Evolutionary conservation across 2,113 vertebrate species (phyloP).

Genomic region (Struthio camelus): DNA sequence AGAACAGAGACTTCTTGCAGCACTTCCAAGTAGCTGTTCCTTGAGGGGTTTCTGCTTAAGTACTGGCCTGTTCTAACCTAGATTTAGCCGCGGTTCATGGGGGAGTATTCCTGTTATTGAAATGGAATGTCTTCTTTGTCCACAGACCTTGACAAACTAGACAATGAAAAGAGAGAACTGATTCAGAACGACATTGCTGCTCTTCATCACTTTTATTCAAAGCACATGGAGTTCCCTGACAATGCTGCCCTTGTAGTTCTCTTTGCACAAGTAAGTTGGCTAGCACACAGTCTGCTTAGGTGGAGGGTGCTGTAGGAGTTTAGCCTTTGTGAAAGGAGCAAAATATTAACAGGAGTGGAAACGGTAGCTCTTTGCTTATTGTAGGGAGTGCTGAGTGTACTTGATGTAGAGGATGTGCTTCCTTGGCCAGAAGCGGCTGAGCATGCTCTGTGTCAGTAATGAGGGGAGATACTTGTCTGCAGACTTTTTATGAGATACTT

Average conservation of each 20-base stretch:
- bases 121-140: slow-evolving; percentile 30
- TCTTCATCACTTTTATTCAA: slow-evolving; percentile 93
- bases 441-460: not conserved
- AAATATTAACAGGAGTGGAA: not conserved
- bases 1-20: not conserved
- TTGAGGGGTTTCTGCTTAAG: not conserved
- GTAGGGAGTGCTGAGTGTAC: not conserved
- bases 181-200: slow-evolving; percentile 87
- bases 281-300: not conserved
- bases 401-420: not conserved
- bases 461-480: not conserved
- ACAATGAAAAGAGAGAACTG: slow-evolving; percentile 89
- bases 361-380: not conserved
- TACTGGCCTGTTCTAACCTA: not conserved
- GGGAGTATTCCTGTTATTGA: not conserved
- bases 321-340: not conserved
- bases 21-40: not conserved
- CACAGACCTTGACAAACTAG: slow-evolving; percentile 90
- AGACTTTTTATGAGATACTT: not conserved
- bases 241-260: slow-evolving; percentile 83
- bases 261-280: slow-evolving; percentile 88
- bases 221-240: slow-evolving; percentile 88
- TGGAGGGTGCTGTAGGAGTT: not conserved
- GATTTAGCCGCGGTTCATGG: not conserved
- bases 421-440: not conserved